These are phyloP conservation scores for Phylloscopus collybita DNA, from an alignment of 2,797 vertebrate genomes.

Conservation along the genomic window DNA sequence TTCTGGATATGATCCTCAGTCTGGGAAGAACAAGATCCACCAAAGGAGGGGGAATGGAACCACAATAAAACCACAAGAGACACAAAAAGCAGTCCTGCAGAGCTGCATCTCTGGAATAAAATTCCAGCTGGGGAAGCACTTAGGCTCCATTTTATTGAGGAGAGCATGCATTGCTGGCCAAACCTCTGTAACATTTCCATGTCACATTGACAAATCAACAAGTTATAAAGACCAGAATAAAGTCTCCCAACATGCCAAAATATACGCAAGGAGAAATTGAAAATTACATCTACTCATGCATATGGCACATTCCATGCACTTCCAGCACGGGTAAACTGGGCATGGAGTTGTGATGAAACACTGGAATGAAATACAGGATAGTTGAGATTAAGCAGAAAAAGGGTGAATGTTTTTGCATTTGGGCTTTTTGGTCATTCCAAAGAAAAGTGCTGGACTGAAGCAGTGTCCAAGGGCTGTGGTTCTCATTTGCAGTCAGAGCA, in stretches of 20 bases:
- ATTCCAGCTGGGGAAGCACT: conserved; percentile 31
- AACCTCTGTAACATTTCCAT: background rate
- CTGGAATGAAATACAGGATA: background rate
- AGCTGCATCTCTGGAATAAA: background rate
- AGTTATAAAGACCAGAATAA: background rate
- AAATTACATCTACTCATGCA: background rate
- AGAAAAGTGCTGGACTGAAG: background rate
- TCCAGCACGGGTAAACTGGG: background rate
- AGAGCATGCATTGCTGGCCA: background rate
- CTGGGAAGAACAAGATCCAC: background rate
- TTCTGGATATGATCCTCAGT: background rate
- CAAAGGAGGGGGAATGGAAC: background rate
- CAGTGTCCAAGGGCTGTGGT: background rate
- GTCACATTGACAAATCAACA: conserved; percentile 21
- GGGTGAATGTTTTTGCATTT: background rate
- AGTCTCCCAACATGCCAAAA: background rate
- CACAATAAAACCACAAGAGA: background rate
- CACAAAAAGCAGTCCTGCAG: background rate
- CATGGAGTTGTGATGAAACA: background rate
- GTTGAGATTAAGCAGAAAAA: background rate
- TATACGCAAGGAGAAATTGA: background rate
- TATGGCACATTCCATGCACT: background rate
- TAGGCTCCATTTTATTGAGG: background rate
- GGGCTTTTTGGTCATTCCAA: background rate
- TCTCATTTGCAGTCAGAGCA: background rate